These are phyloP conservation scores for Brachionus asplanchnoidis DNA, from an alignment of 1,140 invertebrate genomes.

Conservation along the genomic window DNA sequence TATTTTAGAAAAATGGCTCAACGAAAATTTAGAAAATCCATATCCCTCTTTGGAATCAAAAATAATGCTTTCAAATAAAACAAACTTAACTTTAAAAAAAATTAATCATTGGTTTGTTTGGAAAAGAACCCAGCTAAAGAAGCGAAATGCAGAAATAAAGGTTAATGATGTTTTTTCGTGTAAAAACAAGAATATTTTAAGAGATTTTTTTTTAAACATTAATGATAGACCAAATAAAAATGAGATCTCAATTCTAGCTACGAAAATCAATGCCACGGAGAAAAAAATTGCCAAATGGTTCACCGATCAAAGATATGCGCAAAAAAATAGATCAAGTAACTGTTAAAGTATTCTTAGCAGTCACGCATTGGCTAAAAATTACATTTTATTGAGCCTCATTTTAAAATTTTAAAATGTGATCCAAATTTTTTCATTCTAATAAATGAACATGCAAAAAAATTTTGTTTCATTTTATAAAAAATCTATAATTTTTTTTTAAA, in stretches of 20 bases:
- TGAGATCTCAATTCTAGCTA: not conserved
- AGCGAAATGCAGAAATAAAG: not conserved
- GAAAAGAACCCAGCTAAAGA: not conserved
- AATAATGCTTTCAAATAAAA: not conserved
- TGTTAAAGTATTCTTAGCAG: not conserved
- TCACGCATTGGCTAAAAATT: not conserved
- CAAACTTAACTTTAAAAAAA: not conserved
- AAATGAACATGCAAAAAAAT: not conserved
- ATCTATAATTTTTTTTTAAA: not conserved
- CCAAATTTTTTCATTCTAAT: not conserved
- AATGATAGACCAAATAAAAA: not conserved
- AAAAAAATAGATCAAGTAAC: not conserved
- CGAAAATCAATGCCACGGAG: not conserved
- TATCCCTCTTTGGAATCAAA: not conserved
- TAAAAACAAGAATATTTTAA: not conserved
- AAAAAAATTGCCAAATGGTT: conserved; percentile 21
- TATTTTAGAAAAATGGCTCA: not conserved
- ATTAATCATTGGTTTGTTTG: not conserved
- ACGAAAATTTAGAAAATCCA: not conserved
- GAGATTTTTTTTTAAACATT: conserved; percentile 9
- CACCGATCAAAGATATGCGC: not conserved
- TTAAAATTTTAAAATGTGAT: not conserved
- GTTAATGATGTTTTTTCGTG: not conserved
- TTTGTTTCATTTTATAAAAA: not conserved
- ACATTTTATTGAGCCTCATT: not conserved